Conservation (phyloP, 2,113 vertebrate genomes). For the Lophius piscatorius region DNA sequence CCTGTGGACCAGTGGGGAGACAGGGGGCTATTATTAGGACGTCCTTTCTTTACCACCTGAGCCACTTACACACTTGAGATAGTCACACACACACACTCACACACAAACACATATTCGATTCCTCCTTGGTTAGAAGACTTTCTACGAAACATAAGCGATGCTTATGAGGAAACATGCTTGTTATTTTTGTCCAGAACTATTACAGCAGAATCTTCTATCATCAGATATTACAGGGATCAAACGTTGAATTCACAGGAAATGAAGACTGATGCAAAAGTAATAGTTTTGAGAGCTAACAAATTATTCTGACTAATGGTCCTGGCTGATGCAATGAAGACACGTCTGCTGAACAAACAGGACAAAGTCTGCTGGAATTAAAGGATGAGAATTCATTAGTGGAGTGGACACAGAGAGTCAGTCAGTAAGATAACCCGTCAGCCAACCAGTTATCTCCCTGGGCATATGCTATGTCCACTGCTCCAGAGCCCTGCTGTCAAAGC, state of each 20-base stretch:
- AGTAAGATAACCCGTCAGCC: conserved; percentile 57
- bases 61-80: conserved; percentile 66
- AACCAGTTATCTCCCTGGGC: conserved; percentile 65
- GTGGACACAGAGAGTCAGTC: conserved; percentile 27
- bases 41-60: conserved; percentile 73
- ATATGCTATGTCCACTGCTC: conserved; percentile 68
- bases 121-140: conserved; percentile 13
- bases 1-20: conserved; percentile 75
- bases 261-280: conserved; percentile 52
- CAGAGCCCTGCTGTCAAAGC: conserved; percentile 68
- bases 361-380: conserved; percentile 48
- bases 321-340: conserved; percentile 33
- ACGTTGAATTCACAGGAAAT: conserved; percentile 29
- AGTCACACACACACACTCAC: conserved; percentile 53
- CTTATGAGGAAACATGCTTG: neutral
- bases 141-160: too few relatives aligned
- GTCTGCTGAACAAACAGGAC: neutral
- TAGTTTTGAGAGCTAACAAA: conserved; percentile 55
- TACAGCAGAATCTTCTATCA: conserved; percentile 12
- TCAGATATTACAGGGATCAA: too few relatives aligned
- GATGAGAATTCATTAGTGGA: conserved; percentile 34
- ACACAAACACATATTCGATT: conserved; percentile 14
- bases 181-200: conserved; percentile 13
- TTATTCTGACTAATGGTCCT: conserved; percentile 39
- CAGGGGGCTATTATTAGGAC: conserved; percentile 74